These are phyloP conservation scores for Hydrochoerus hydrochaeris DNA, from an alignment of 2,113 vertebrate species.

Conservation along the genomic window DNA sequence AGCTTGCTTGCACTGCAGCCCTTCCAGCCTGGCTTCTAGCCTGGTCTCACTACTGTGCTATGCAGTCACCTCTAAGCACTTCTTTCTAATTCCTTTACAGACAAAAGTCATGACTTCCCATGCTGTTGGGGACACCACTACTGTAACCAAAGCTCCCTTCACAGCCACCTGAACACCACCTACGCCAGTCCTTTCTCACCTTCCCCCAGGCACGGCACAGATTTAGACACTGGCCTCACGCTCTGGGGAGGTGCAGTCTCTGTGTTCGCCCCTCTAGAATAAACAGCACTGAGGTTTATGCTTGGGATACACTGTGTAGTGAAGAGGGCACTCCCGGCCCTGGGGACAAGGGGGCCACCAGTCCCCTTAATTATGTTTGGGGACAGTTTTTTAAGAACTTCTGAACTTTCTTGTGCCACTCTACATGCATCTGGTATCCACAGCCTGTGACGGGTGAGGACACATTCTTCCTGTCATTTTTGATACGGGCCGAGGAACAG, in stretches of 20 bases:
- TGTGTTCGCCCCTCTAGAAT: background rate
- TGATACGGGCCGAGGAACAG: background rate
- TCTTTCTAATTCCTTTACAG: background rate
- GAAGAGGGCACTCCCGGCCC: background rate
- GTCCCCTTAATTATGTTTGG: background rate
- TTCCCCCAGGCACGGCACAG: background rate
- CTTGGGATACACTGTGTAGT: rapidly evolving
- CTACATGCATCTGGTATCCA: background rate
- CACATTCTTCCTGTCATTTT: background rate
- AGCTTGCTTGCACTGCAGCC: background rate
- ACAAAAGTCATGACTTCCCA: background rate
- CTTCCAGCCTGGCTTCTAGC: background rate
- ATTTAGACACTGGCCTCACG: background rate
- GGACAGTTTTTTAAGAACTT: background rate
- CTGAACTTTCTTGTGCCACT: background rate
- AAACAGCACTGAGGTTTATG: background rate
- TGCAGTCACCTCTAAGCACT: background rate
- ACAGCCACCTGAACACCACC: background rate
- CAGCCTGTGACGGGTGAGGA: background rate
- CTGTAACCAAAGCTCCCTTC: background rate
- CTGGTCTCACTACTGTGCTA: background rate
- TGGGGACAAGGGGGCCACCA: background rate
- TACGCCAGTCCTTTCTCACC: background rate
- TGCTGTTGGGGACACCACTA: background rate
- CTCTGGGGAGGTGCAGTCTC: background rate